phyloP scores from a whole-genome alignment of 2,888 invertebrate species.

The Thereva unica region DNA sequence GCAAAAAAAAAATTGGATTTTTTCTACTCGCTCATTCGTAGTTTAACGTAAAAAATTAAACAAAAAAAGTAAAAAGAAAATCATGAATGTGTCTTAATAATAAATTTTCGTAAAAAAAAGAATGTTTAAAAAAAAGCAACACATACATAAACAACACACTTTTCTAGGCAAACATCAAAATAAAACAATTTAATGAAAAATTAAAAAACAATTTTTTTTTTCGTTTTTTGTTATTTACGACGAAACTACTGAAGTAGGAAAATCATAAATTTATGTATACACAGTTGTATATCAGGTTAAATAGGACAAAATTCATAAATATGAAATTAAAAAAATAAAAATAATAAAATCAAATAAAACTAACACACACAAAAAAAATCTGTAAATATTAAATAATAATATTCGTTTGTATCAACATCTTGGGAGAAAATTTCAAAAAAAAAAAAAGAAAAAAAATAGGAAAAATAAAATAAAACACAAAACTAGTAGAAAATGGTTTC shows the following conservation, averaged over 20 bases:
- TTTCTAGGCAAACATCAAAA: neutral
- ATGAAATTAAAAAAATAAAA: slow-evolving; percentile 22
- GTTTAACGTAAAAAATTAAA: neutral
- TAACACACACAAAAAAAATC: slow-evolving; percentile 1
- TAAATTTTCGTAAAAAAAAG: slow-evolving; percentile 16
- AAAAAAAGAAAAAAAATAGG: too few species aligned
- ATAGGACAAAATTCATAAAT: slow-evolving; percentile 28
- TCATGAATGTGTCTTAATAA: slow-evolving; percentile 30
- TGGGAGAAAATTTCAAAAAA: too few species aligned
- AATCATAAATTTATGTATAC: too few species aligned
- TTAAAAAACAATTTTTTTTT: too few species aligned
- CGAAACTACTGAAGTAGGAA: too few species aligned
- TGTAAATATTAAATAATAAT: too few species aligned
- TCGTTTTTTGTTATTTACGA: too few species aligned
- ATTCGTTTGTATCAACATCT: too few species aligned
- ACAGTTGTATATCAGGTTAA: slow-evolving; percentile 7
- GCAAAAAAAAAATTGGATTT: neutral
- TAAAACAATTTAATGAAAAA: neutral
- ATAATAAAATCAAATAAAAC: slow-evolving; percentile 27
- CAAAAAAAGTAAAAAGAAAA: slow-evolving; percentile 9
- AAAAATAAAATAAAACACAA: too few species aligned
- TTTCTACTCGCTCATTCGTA: neutral
- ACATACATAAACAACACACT: too few species aligned
- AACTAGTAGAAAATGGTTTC: too few species aligned
- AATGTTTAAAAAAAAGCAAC: slow-evolving; percentile 8